Evolutionary conservation across 2,797 vertebrate genomes (phyloP), one percentile per base, ranked within the genome.

Genomic region (Molossus alvarezi): DNA sequence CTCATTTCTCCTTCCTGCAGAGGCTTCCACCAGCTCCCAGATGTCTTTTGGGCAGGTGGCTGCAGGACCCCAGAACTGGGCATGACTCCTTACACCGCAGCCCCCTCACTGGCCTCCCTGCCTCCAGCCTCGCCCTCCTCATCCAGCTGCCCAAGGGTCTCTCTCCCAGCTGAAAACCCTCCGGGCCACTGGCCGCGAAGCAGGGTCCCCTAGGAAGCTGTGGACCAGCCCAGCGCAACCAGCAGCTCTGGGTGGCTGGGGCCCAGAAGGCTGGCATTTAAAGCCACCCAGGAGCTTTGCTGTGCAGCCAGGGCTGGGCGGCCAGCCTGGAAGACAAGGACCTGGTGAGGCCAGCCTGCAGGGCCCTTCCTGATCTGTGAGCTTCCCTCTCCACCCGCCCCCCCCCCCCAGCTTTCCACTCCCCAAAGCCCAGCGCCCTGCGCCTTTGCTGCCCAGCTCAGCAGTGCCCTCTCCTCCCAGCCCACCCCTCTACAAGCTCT

Each of bases 401-500:
- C 33, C 33, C 33, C 80, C 2, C 21, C 25, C 29, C n/a, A 6
- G 57, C 45, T 45, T 64, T 48, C 79, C 67, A 0, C 2, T 51
- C 29, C 55, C 11, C 41, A 45, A 45, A 45, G 41, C 41, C 41
- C 41, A 45, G 41, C 6, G 41, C 41, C 41, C 41, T 45, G 41
- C 41, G 3, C 41, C 41, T 4, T 45, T 45, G 41, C 41, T 45
- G 41, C 3, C 3, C 41, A 45, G 41, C 41, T 45, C 41, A 45
- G 41, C 1, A 14, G 37, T 17, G 4, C 21, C 0, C 0, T 1
- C 1, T 13, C 73, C 60, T 25, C 23, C n/a, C 12, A 4, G 51
- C 48, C 85, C 9, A 15, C 5, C 10, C 55, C 48, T 51, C 57
- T 7, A 9, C 51, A 45, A 1, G 0, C 11, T 4, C 29, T 9